A percentile compares a stretch with the other conserved stretches of the same genome.
These are phyloP conservation scores for Cloeon dipterum DNA, from an alignment of 2,888 invertebrate species.

Conservation along the genomic window DNA sequence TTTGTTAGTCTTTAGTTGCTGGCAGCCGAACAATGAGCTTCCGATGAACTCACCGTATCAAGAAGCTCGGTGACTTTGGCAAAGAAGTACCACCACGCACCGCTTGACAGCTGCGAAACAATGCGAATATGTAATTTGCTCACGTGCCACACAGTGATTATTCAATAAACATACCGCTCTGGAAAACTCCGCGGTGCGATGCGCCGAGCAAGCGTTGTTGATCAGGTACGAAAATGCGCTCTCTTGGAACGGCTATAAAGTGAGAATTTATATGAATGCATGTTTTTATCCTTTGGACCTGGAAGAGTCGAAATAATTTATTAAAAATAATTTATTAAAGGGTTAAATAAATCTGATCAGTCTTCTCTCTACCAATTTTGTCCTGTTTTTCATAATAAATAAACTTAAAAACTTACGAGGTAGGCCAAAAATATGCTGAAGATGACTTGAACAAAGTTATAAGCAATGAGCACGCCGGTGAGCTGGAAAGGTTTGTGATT, in stretches of 20 bases:
- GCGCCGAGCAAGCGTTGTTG: slow-evolving; percentile 11
- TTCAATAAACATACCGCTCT: slow-evolving; percentile 28
- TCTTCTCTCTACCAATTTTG: too few species aligned
- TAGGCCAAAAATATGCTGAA: slow-evolving; percentile 49
- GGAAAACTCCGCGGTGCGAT: slow-evolving; percentile 16
- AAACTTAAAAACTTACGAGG: slow-evolving; percentile 20
- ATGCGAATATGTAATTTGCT: neutral
- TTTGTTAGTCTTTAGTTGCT: neutral
- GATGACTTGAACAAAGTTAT: slow-evolving; percentile 73
- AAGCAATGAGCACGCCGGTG: slow-evolving; percentile 44
- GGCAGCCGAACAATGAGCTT: neutral
- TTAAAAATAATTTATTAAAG: neutral
- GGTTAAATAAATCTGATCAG: too few species aligned
- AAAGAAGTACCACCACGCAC: slow-evolving; percentile 56
- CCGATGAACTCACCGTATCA: slow-evolving; percentile 30
- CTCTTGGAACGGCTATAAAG: slow-evolving; percentile 24
- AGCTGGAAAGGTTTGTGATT: slow-evolving; percentile 48
- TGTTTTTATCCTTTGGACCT: too few species aligned
- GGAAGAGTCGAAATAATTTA: neutral
- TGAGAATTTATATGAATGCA: too few species aligned
- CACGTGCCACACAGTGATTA: neutral
- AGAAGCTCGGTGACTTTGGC: slow-evolving; percentile 55
- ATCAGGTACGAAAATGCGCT: slow-evolving; percentile 22
- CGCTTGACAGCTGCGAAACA: slow-evolving; percentile 8
- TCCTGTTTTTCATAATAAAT: too few species aligned